Evolutionary conservation across 2,797 vertebrate species (phyloP).

Genomic region (Sebastes steindachneri): DNA sequence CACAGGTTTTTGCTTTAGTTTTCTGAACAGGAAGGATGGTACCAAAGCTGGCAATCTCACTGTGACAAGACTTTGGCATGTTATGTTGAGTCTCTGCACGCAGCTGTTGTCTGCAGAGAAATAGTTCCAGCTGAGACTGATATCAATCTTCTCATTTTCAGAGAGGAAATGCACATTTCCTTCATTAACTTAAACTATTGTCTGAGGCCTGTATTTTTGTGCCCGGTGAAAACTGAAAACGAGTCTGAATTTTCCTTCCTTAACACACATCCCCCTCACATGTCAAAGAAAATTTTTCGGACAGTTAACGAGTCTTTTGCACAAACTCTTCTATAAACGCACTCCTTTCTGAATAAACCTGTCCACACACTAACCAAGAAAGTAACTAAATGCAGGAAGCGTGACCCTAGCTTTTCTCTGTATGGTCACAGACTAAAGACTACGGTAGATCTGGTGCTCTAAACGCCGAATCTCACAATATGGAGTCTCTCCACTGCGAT

Average conservation of each 20-base stretch:
- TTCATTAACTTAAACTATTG: background rate
- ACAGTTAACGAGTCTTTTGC: conserved; percentile 32
- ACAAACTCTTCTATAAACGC: conserved; percentile 16
- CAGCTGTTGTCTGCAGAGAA: background rate
- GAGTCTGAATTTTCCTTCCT: background rate
- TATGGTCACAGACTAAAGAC: conserved; percentile 31
- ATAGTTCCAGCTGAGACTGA: background rate
- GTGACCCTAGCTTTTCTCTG: conserved; percentile 1
- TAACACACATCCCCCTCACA: background rate
- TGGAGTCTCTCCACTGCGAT: conserved; percentile 46
- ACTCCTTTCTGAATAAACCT: conserved; percentile 35
- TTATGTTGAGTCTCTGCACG: background rate
- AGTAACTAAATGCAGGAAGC: conserved; percentile 23
- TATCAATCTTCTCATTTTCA: background rate
- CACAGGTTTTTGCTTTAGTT: background rate
- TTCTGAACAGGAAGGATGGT: background rate
- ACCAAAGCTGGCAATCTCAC: background rate
- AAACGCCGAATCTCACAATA: conserved; percentile 44
- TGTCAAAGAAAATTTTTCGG: conserved; percentile 32
- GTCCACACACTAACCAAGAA: conserved; percentile 36
- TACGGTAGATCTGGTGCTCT: conserved; percentile 12
- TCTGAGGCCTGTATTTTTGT: background rate
- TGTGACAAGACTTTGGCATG: background rate
- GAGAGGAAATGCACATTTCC: background rate
- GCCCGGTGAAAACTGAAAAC: background rate